phyloP scores from a whole-genome alignment of 2,888 invertebrate species.

The Cyclophora punctaria region DNA sequence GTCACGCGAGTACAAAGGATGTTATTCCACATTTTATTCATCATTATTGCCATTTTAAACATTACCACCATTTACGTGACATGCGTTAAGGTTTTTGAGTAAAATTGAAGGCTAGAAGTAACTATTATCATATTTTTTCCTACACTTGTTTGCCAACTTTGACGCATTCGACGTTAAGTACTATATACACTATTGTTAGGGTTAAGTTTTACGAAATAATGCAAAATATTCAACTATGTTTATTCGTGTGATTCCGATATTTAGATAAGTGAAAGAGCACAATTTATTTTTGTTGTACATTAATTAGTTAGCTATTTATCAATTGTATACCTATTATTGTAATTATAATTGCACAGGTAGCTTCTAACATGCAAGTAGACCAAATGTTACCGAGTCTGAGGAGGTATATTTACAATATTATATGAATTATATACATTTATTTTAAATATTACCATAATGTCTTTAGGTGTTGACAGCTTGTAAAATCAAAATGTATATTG shows the following conservation, averaged over 20 bases:
- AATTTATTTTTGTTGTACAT: slow-evolving; percentile 39
- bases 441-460: slow-evolving; percentile 22
- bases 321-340: slow-evolving; percentile 20
- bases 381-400: slow-evolving; percentile 9
- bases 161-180: too few relatives aligned
- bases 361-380: slow-evolving; percentile 8
- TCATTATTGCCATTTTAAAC: too few relatives aligned
- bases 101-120: too few relatives aligned
- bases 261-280: slow-evolving; percentile 28
- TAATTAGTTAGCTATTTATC: slow-evolving; percentile 38
- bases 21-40: too few relatives aligned
- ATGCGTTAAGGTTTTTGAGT: too few relatives aligned
- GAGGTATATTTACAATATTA: slow-evolving; percentile 6
- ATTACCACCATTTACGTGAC: too few relatives aligned
- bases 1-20: too few relatives aligned
- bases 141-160: too few relatives aligned
- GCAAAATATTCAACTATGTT: slow-evolving; percentile 1
- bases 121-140: too few relatives aligned
- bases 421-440: slow-evolving; percentile 17
- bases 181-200: too few relatives aligned
- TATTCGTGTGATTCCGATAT: slow-evolving; percentile 1
- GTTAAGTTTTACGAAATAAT: too few relatives aligned
- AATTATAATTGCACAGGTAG: slow-evolving; percentile 7
- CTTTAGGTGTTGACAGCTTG: slow-evolving; percentile 37
- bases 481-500: slow-evolving; percentile 57